Conservation (phyloP, 2,797 vertebrate genomes). For the Myioborus miniatus region DNA sequence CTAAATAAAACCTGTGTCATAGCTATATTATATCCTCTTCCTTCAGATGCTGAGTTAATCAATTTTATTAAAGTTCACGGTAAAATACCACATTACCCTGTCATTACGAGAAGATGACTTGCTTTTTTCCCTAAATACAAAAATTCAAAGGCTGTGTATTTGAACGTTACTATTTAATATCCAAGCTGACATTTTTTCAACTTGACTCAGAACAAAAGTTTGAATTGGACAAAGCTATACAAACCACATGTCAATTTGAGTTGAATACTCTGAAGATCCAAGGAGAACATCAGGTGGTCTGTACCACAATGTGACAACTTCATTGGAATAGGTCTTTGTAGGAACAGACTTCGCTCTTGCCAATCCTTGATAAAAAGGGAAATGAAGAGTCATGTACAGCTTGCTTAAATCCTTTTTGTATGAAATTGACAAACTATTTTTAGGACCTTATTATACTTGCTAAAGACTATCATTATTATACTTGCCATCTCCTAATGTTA, state of each 20-base stretch:
- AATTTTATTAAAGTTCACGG: background rate
- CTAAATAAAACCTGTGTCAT: background rate
- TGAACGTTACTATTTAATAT: background rate
- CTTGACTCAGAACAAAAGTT: background rate
- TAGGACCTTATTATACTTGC: background rate
- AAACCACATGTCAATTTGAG: conserved; percentile 98
- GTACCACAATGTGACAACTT: conserved; percentile 96
- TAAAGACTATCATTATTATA: background rate
- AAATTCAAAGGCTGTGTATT: background rate
- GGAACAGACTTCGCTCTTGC: conserved; percentile 94
- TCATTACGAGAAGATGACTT: background rate
- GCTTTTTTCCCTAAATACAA: background rate
- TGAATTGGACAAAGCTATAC: conserved; percentile 41
- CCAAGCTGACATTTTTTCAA: background rate
- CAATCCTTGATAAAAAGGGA: conserved; percentile 75
- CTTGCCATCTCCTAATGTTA: background rate
- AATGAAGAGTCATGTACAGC: background rate
- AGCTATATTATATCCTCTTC: background rate
- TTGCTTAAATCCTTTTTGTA: background rate
- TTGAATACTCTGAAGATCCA: conserved; percentile 95
- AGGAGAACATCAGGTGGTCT: conserved; percentile 94
- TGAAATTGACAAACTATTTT: background rate
- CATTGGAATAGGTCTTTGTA: conserved; percentile 96
- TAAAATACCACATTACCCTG: background rate
- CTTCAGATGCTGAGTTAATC: background rate